Evolutionary conservation across 2,888 invertebrate genomes (phyloP), one percentile per base, ranked within the genome.

Genomic region (Drosophila leonis): DNA sequence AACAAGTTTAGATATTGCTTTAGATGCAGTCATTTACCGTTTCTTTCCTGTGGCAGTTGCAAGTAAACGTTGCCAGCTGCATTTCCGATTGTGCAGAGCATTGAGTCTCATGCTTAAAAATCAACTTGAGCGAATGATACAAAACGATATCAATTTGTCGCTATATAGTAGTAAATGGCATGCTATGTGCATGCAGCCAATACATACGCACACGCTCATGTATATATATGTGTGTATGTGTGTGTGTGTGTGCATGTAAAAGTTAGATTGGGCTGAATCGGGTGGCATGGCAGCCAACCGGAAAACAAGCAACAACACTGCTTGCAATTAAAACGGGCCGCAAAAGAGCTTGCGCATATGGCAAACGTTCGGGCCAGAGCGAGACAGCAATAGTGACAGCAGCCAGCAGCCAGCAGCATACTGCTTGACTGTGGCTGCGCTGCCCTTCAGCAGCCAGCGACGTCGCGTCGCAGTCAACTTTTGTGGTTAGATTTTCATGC

Each of bases 271-370:
- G 18, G 33, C 12, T 44, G 68, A 66, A 46, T 12, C 67, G 39
- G 24, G 39, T 52, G 63, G 57, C 42, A 10, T 72, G 65, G 72
- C 84, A 91, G 88, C 92, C 93, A 92, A 90, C 90, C 88, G 93
- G 92, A 92, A 92, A 92, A 92, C 92, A 92, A 91, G 90, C 91
- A 90, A 91, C 91, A 92, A 89, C 64, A 69, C 67, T 35, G 42
- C 85, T 82, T 75, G 82, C 82, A 81, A 83, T 88, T 79, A 77
- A 71, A 73, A 83, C 63, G 79, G 65, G 65, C 73, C 62, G 66
- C 83, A 79, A 66, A 54, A 51, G 63, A 44, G 69, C 68, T 57
- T 37, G 27, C 52, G 46, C 78, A 31, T 46, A 65, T 27, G 48
- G 18, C 31, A 27, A 35, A 18, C 12, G 68, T 57, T 13, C 66